These are phyloP conservation scores for Coreoperca whiteheadi DNA, from an alignment of 2,113 vertebrate genomes.

Conservation along the genomic window DNA sequence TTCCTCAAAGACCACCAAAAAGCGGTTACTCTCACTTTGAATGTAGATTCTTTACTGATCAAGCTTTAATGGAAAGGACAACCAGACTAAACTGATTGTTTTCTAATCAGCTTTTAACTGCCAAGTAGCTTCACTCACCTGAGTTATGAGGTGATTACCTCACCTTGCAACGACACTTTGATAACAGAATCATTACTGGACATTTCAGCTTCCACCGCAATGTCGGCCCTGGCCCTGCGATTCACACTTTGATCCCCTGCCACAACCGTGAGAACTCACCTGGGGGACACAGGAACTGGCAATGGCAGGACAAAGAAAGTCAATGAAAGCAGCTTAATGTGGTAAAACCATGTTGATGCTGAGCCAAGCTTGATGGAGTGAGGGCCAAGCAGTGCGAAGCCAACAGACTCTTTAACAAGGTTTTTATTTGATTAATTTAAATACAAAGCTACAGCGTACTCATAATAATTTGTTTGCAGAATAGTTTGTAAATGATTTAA, in stretches of 20 bases:
- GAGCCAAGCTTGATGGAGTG: conserved; percentile 22
- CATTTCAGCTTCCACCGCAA: conserved; percentile 24
- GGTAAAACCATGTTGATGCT: conserved; percentile 22
- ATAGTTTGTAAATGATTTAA: background rate
- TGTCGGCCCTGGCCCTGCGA: background rate
- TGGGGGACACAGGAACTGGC: conserved; percentile 26
- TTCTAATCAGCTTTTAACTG: conserved; percentile 68
- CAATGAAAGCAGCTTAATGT: conserved; percentile 35
- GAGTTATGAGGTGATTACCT: conserved; percentile 60
- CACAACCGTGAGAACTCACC: conserved; percentile 37
- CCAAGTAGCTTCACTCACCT: conserved; percentile 48
- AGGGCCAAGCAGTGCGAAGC: background rate
- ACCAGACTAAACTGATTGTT: conserved; percentile 55
- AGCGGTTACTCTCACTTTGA: conserved; percentile 7
- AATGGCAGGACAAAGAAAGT: conserved; percentile 41
- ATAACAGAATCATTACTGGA: conserved; percentile 59
- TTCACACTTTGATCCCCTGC: conserved; percentile 36
- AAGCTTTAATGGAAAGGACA: conserved; percentile 54
- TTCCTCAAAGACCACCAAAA: conserved; percentile 17
- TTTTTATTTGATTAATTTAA: conserved; percentile 9
- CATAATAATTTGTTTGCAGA: background rate
- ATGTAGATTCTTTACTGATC: conserved; percentile 27
- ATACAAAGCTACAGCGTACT: background rate
- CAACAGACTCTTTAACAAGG: background rate
- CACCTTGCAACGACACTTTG: conserved; percentile 25